Base-by-base conservation (phyloP, 30 jellyfish, hydroid and myxozoan genomes). In the Aurelia sp. region DNA sequence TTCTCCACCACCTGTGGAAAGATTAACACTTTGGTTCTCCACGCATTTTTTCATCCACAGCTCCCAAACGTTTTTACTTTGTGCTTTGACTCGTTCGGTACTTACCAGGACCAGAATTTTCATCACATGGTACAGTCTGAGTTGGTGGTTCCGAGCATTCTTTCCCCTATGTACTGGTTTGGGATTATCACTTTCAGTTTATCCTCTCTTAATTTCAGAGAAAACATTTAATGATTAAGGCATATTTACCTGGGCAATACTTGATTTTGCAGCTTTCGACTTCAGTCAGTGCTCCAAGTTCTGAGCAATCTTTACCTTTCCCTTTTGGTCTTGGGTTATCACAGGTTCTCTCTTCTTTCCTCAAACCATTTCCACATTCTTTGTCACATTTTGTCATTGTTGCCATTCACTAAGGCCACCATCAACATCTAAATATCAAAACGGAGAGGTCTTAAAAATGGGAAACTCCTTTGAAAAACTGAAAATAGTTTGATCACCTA, bases 321-420 rank as follows among this genome's bases (percentile, higher is more conserved):
- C 72, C 62, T 21, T 23, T 74, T 2, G 81, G 83, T 35, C 19
- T 19, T 73, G 83, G 75, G 7, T 50, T 66, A 59, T 66, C 89
- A 65, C 96, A 86, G 17, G 66, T 65, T 55, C 96, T 53, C 4
- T 75, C 48, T 50, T 86, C 81, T 13, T 75, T 59, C 19, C 44
- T 84, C 27, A 61, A 13, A 16, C 96, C 96, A 15, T 72, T 87
- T 23, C 90, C 96, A 69, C 96, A 86, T 13, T 60, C 31, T 11
- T 51, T 47, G 35, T 75, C 86, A 47, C 96, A 86, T 15, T 51
- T 60, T 17, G 86, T 63, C 90, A 86, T 15, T 19, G 23, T 63
- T 90, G 73, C 96, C 96, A 86, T 10, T 65, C 64, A 13, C 82
- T 52, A 20, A 27, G 27, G 17, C 82, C 73, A 4, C 85, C 71